A percentile compares a stretch with the other conserved stretches of the same genome.
phyloP scores from a whole-genome alignment of 2,797 vertebrate species.

The Pachyuromys duprasi region DNA sequence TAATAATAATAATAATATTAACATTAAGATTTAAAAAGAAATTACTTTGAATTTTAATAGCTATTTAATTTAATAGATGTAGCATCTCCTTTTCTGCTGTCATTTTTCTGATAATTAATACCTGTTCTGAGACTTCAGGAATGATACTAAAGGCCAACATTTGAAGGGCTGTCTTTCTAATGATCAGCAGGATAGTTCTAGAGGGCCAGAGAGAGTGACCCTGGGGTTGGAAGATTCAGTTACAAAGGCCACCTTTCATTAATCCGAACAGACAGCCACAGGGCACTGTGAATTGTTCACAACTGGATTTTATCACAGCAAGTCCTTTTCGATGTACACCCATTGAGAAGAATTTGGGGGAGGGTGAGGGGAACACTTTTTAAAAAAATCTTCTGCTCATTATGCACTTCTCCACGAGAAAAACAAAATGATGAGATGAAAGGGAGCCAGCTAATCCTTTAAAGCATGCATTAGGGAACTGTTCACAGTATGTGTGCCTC shows the following conservation, averaged over 20 bases:
- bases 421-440: conserved; percentile 72
- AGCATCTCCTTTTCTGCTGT: conserved; percentile 80
- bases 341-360: conserved; percentile 59
- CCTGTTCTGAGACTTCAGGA: conserved; percentile 84
- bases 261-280: conserved; percentile 84
- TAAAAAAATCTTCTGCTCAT: background rate
- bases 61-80: conserved; percentile 77
- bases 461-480: conserved; percentile 53
- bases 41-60: conserved; percentile 75
- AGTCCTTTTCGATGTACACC: conserved; percentile 70
- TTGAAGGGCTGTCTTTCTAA: conserved; percentile 78
- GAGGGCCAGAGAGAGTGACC: conserved; percentile 76
- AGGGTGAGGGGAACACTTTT: background rate
- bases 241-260: conserved; percentile 88
- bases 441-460: conserved; percentile 59
- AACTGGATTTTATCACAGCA: conserved; percentile 87
- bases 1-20: background rate
- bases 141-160: conserved; percentile 72
- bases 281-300: conserved; percentile 82
- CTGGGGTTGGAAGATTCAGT: conserved; percentile 84
- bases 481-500: background rate
- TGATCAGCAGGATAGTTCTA: conserved; percentile 76
- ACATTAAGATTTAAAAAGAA: conserved; percentile 44
- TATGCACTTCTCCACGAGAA: conserved; percentile 43
- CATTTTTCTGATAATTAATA: conserved; percentile 85